Evolutionary conservation across 2,113 vertebrate genomes (phyloP), one percentile per base, ranked within the genome.

Genomic region (Calidris pygmaea): DNA sequence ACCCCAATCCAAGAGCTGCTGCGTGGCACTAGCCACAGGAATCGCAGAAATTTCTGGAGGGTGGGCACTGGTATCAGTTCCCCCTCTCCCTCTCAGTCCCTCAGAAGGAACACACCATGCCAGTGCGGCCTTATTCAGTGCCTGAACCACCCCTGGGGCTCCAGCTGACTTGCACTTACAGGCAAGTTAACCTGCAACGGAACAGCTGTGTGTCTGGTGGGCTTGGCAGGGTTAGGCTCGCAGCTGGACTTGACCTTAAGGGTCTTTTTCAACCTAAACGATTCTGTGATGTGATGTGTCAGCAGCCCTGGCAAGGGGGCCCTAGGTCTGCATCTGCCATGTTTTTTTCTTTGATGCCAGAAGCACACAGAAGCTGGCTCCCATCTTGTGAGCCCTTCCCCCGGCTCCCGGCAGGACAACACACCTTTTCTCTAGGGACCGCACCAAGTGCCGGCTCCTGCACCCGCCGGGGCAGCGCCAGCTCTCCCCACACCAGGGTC

Each of bases 341-440:
- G 52, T 59, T 17, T 47, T 12, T 10, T 17, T 65, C 45, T 75
- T 4, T 35, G 56, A 20, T 2, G 37, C 8, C 52, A 27, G n/a
- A 16, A 37, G 74, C 60, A 39, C 14, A 14, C 10, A 21, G 48
- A 10, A 29, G 11, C 0, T 3, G 55, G 41, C 45, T 56, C 45
- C 63, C 35, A 30, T 5, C 30, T 22, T 7, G 24, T 0, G 10
- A 70, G 71, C 43, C 80, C 70, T 11, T 1, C 60, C 37, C 56
- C 52, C 32, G 3, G 66, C 47, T 72, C 26, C 52, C 20, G 0
- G 23, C 65, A 30, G 10, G 5, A 34, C 48, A 27, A 13, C 9
- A 1, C 2, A 12, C 7, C 0, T 21, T 6, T 20, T 11, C 37
- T 20, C 7, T 7, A 5, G 2, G 3, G n/a, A 12, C 45, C 0